A percentile compares a stretch with the other conserved stretches of the same genome.
Conservation (phyloP, 2,888 invertebrate genomes). For the Teinopalpus imperialis region DNA sequence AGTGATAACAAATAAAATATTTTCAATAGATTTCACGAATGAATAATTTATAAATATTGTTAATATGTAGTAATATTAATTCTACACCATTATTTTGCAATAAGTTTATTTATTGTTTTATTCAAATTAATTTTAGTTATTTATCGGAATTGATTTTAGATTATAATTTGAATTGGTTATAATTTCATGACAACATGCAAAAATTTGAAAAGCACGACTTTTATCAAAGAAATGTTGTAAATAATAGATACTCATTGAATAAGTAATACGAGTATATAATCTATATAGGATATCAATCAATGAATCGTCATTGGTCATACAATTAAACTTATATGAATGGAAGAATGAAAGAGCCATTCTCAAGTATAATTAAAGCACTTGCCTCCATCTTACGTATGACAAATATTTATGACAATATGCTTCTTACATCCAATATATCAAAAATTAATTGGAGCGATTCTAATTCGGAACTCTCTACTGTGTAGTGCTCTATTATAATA, state of each 20-base stretch:
- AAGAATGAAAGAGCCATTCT: slow-evolving; percentile 5
- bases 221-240: slow-evolving; percentile 72
- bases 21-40: too few species aligned
- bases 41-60: slow-evolving; percentile 12
- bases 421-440: too few species aligned
- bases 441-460: too few species aligned
- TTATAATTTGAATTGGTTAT: too few species aligned
- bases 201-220: slow-evolving; percentile 57
- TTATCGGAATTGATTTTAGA: background rate
- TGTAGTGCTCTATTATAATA: too few species aligned
- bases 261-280: slow-evolving; percentile 70
- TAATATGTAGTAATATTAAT: slow-evolving; percentile 7
- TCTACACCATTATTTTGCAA: background rate
- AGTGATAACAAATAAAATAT: too few species aligned
- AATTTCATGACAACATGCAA: slow-evolving; percentile 25
- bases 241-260: slow-evolving; percentile 76
- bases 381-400: too few species aligned
- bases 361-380: slow-evolving; percentile 4
- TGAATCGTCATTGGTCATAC: slow-evolving; percentile 59
- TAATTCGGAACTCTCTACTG: too few species aligned
- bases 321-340: slow-evolving; percentile 29
- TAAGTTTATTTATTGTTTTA: slow-evolving; percentile 20
- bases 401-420: too few species aligned
- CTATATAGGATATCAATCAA: slow-evolving; percentile 63
- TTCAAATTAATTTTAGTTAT: slow-evolving; percentile 8